Evolutionary conservation across 2,888 invertebrate species (phyloP).

Genomic region (Metalampra italica): DNA sequence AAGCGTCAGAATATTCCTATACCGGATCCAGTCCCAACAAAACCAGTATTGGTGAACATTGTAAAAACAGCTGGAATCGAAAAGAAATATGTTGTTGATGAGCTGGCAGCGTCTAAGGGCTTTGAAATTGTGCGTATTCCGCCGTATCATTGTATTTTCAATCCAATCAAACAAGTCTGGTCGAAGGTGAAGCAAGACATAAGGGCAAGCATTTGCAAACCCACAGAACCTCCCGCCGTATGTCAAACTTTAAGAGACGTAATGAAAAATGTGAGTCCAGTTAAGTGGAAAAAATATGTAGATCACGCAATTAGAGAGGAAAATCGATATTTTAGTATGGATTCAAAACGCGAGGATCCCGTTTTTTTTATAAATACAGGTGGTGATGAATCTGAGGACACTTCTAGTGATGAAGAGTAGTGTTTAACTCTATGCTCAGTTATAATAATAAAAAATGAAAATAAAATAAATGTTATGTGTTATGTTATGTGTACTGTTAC

Average conservation of each 20-base stretch:
- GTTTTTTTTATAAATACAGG: not conserved
- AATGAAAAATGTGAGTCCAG: not conserved
- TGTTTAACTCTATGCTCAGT: not conserved
- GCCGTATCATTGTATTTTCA: constrained; percentile 2
- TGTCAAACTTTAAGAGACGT: not conserved
- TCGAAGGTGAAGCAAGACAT: constrained; percentile 1
- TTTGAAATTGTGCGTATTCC: constrained; percentile 1
- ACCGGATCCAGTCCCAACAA: not conserved
- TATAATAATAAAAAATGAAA: no score
- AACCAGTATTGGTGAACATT: not conserved
- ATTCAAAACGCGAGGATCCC: not conserved
- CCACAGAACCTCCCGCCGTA: not conserved
- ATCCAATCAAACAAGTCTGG: constrained; percentile 1
- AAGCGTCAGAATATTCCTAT: not conserved
- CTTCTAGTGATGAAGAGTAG: not conserved
- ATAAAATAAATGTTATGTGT: no score
- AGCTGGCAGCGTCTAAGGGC: not conserved
- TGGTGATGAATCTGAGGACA: not conserved
- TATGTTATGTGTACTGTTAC: no score
- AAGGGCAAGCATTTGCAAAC: not conserved
- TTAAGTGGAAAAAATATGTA: constrained; percentile 1
- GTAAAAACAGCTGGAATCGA: not conserved
- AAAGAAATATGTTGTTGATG: constrained; percentile 1
- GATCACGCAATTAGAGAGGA: not conserved
- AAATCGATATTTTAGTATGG: not conserved